Evolutionary conservation across 2,888 invertebrate species (phyloP).

Genomic region (Gnatocerus cornutus): DNA sequence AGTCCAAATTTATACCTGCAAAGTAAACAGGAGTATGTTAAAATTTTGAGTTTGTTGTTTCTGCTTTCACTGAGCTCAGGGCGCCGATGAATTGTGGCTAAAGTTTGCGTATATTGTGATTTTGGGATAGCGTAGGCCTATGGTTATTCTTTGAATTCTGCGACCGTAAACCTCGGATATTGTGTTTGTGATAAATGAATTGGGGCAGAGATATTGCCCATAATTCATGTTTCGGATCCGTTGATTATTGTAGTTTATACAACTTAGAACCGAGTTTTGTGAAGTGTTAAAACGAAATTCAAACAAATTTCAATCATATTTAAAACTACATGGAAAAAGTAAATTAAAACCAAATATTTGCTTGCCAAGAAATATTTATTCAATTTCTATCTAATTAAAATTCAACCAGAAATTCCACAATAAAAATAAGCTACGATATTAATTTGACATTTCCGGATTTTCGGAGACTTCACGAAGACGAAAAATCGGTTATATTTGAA

Average conservation of each 20-base stretch:
- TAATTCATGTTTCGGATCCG: slow-evolving; percentile 40
- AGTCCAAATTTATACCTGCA: no score
- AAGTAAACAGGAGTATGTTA: not conserved
- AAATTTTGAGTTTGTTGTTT: not conserved
- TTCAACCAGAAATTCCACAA: slow-evolving; percentile 16
- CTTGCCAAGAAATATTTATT: slow-evolving; percentile 15
- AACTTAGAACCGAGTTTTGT: slow-evolving; percentile 19
- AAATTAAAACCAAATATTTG: slow-evolving; percentile 36
- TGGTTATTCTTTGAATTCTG: slow-evolving; percentile 41
- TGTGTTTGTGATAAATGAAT: slow-evolving; percentile 49
- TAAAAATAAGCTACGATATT: slow-evolving; percentile 17
- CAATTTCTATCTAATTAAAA: slow-evolving; percentile 19
- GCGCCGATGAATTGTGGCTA: not conserved
- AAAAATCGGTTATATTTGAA: no score
- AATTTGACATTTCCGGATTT: not conserved
- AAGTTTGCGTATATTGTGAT: slow-evolving; percentile 12
- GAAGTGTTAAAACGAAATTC: slow-evolving; percentile 4
- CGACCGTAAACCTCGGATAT: slow-evolving; percentile 41
- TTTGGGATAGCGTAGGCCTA: slow-evolving; percentile 20
- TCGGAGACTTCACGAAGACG: no score
- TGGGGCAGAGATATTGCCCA: slow-evolving; percentile 46
- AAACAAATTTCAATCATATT: slow-evolving; percentile 18
- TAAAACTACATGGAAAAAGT: slow-evolving; percentile 1
- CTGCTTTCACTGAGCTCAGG: not conserved
- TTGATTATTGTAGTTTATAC: slow-evolving; percentile 1